Conservation (phyloP, 2,888 invertebrate species). For the Habrosyne pyritoides region DNA sequence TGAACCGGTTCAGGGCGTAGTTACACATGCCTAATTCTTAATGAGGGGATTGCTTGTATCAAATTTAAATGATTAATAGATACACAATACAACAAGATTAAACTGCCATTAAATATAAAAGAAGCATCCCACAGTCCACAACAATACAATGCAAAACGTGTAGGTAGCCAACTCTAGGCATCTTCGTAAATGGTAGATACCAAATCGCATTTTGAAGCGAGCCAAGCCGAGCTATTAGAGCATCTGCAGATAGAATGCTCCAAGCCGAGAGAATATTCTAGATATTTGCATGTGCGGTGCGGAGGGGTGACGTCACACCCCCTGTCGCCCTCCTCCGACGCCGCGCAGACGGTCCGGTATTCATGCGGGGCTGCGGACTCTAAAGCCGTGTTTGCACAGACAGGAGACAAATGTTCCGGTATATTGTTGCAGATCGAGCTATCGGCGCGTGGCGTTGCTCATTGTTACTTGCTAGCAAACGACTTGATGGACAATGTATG, state of each 20-base stretch:
- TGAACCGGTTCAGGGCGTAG: too few species aligned
- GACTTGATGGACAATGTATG: background rate
- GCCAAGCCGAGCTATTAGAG: constrained; percentile 49
- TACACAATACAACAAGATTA: background rate
- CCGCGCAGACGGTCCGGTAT: constrained; percentile 48
- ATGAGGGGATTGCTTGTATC: background rate
- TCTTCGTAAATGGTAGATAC: constrained; percentile 36
- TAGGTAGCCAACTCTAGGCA: background rate
- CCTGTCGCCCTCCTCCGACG: constrained; percentile 13
- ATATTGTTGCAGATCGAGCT: constrained; percentile 24
- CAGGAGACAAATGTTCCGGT: constrained; percentile 29
- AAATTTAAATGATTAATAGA: background rate
- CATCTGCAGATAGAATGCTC: constrained; percentile 47
- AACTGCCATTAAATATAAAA: background rate
- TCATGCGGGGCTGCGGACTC: constrained; percentile 36
- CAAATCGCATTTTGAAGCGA: constrained; percentile 50
- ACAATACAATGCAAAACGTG: background rate
- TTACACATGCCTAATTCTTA: too few species aligned
- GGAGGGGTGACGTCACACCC: constrained; percentile 44
- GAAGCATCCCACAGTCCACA: background rate
- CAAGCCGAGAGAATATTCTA: constrained; percentile 32
- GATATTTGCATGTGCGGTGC: constrained; percentile 38
- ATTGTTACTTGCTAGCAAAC: background rate
- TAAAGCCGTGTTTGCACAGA: constrained; percentile 33
- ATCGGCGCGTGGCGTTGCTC: background rate